Evolutionary conservation across 2,113 vertebrate genomes (phyloP), one percentile per base, ranked within the genome.

Genomic region (Ceratotherium simum): DNA sequence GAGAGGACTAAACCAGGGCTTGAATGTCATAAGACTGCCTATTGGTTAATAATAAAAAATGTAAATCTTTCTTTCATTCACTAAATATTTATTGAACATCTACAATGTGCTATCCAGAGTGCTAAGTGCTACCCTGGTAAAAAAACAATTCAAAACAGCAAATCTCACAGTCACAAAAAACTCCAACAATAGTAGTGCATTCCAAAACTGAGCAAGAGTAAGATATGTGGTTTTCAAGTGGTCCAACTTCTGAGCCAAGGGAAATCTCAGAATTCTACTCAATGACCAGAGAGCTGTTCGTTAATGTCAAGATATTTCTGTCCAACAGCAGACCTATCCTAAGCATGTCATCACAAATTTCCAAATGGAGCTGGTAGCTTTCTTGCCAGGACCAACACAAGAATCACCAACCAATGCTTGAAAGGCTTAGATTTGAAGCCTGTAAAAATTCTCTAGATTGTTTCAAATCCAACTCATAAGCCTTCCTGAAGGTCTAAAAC

Each of bases 131-230:
- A 94, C 36, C 20, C 51, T 65, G 36, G 46, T 39, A 54, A 54
- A 95, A 97, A 95, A 72, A 6, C 29, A 76, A 8, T 79, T 91
- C 29, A n/a, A 80, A 91, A 39, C 6, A 69, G 21, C 76, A 91
- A 69, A 70, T 8, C 13, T 85, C 78, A 78, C 1, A n/a, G 88
- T 70, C 75, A 81, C 31, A 81, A 82, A 96, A 46, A 92, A 11
- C 16, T 25, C 25, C 64, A 73, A 11, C 21, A 79, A 75, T 16
- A 67, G 11, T 8, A 51, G 56, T 14, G 25, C 18, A 95, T 70
- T 75, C 80, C 39, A 69, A 90, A 85, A 65, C 16, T n/a, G 21
- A 36, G 17, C 17, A 89, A 39, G 12, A 54, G 10, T 69, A 25
- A 64, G 72, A 92, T 48, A 89, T 16, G 42, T 2, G 64, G 5